Percentiles rank a stretch among this genome's conserved stretches.
Evolutionary conservation across 1,140 invertebrate species (phyloP).

Genomic region (Eriosoma lanigerum): DNA sequence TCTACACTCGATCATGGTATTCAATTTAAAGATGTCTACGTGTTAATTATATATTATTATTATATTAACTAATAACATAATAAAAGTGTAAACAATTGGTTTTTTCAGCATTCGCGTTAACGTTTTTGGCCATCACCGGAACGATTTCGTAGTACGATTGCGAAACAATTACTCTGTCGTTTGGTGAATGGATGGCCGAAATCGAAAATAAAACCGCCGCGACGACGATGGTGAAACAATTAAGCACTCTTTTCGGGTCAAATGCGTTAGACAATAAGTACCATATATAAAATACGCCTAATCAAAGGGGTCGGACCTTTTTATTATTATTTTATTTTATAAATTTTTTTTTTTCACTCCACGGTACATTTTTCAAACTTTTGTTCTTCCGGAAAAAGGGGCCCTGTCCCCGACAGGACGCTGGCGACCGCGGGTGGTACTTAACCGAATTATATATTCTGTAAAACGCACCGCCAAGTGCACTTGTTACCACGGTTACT

Average conservation of each 20-base stretch:
- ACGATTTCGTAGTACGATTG: no score
- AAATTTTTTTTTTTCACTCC: background rate
- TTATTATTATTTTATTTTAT: constrained; percentile 17
- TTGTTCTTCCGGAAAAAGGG: constrained; percentile 31
- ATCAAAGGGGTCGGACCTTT: constrained; percentile 46
- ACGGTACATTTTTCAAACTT: constrained; percentile 41
- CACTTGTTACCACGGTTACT: constrained; percentile 34
- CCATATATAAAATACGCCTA: constrained; percentile 50
- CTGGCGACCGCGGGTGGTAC: constrained; percentile 36
- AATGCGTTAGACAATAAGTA: constrained; percentile 39
- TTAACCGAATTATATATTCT: constrained; percentile 48
- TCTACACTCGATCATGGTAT: no score
- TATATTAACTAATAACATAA: no score
- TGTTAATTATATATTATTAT: no score
- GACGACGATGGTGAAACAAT: constrained; percentile 43
- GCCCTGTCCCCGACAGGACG: constrained; percentile 38
- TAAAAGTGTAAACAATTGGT: no score
- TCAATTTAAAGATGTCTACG: no score
- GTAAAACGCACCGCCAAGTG: constrained; percentile 22
- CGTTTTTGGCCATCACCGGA: no score
- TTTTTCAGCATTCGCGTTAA: no score
- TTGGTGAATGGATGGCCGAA: constrained; percentile 27
- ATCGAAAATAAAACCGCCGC: constrained; percentile 33
- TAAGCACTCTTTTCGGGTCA: constrained; percentile 43
- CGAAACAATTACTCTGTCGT: constrained; percentile 20